Conservation (phyloP, 2,113 vertebrate genomes). For the Pteropus alecto region DNA sequence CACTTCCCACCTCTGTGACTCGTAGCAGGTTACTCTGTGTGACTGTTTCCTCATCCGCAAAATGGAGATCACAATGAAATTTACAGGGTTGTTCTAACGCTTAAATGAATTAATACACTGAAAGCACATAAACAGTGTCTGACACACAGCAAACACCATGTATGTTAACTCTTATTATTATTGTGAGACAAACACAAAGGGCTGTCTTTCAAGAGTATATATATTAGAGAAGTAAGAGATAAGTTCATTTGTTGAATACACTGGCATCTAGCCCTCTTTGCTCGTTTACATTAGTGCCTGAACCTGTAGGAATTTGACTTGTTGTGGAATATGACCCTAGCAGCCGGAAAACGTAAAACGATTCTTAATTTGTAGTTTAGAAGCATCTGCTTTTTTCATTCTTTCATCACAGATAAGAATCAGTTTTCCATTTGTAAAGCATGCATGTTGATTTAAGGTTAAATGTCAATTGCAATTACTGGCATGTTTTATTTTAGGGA, state of each 20-base stretch:
- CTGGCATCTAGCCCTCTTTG: not conserved
- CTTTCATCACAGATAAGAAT: not conserved
- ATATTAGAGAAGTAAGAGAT: not conserved
- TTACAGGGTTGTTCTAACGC: not conserved
- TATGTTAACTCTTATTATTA: not conserved
- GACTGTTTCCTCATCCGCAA: not conserved
- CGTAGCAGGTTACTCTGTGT: not conserved
- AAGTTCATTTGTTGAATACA: not conserved
- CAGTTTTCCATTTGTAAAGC: not conserved
- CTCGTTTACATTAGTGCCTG: not conserved
- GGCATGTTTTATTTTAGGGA: constrained; percentile 77
- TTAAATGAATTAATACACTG: not conserved
- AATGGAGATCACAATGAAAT: not conserved
- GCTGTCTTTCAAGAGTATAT: not conserved
- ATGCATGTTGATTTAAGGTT: not conserved
- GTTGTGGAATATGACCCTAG: not conserved
- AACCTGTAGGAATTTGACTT: not conserved
- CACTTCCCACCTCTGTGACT: not conserved
- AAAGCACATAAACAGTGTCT: not conserved
- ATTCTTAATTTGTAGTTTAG: not conserved
- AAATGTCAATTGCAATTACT: not conserved
- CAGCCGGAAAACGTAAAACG: not conserved
- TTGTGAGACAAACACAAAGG: not conserved
- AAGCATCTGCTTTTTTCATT: not conserved
- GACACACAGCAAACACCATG: not conserved